phyloP scores from a whole-genome alignment of 2,888 invertebrate species.

The Anagyrus pseudococci region DNA sequence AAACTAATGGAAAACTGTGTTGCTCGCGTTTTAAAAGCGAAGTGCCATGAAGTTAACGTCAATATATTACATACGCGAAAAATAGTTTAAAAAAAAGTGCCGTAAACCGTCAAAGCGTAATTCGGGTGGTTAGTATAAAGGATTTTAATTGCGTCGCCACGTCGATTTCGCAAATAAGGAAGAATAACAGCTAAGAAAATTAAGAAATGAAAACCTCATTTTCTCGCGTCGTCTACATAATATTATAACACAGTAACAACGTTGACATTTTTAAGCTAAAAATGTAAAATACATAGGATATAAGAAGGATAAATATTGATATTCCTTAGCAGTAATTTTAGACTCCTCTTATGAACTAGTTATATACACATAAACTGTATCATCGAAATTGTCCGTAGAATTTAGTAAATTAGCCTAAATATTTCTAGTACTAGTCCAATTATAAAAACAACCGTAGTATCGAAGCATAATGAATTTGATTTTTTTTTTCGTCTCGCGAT shows the following conservation, averaged over 20 bases:
- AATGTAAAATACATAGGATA: slow-evolving; percentile 16
- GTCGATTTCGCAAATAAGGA: slow-evolving; percentile 25
- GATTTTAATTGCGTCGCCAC: slow-evolving; percentile 20
- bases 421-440: slow-evolving; percentile 19
- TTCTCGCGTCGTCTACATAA: slow-evolving; percentile 8
- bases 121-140: not conserved
- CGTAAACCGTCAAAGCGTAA: slow-evolving; percentile 27
- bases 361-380: not conserved
- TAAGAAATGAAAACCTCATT: slow-evolving; percentile 13
- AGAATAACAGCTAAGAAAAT: too few species aligned
- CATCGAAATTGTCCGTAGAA: slow-evolving; percentile 40
- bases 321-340: slow-evolving; percentile 14
- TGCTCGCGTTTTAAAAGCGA: slow-evolving; percentile 25
- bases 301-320: slow-evolving; percentile 4
- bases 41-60: slow-evolving; percentile 36
- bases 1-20: slow-evolving; percentile 13
- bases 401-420: slow-evolving; percentile 41
- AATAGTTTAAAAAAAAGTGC: slow-evolving; percentile 25
- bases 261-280: slow-evolving; percentile 18
- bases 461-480: slow-evolving; percentile 1
- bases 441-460: not conserved
- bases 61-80: slow-evolving; percentile 25
- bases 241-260: slow-evolving; percentile 11
- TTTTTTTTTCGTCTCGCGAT: not conserved
- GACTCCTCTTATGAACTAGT: slow-evolving; percentile 12